Evolutionary conservation across 2,888 invertebrate genomes (phyloP), one percentile per base, ranked within the genome.

Genomic region (Agrochola lota): DNA sequence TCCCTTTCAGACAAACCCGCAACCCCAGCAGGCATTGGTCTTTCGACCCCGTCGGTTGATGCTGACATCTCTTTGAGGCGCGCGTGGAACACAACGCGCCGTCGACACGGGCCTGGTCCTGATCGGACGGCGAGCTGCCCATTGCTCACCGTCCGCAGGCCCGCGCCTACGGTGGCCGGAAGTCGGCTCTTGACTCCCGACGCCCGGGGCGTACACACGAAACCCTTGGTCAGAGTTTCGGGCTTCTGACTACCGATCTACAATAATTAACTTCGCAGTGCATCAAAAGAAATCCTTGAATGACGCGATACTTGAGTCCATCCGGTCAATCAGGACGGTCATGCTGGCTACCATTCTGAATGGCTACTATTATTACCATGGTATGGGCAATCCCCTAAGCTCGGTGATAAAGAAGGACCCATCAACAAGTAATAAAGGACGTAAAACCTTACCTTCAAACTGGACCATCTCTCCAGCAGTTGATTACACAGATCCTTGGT

Each of bases 391-490:
- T 26, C 3, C 3, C 1, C 7, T 46, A 35, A 74, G 11, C 49
- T n/a, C 26, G 11, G 2, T n/a, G 17, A 35, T 52, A 30, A 35
- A 30, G 23, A 30, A 67, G 12, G 23, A 23, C 23, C 49, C 23
- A n/a, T 17, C 17, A 49, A 59, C 0, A 49, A 43, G 6, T 11
- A 68, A 69, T 69, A 46, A 1, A n/a, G 23, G 6, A 40, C 0
- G 1, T 60, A 15, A 55, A 62, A 59, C 26, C 60, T 70, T 85
- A 97, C 97, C 94, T 98, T 98, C 67, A 98, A 94, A 92, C 97
- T 97, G 7, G 98, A 97, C 99, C 99, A 99, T 78, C 97, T 97
- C 69, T 97, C 97, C 72, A 99, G 91, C 60, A 99, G 94, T 88
- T 97, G 97, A 63, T 94, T 94, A 30, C 97, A 97, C 11, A 98